Percentiles rank a stretch among this genome's conserved stretches.
Conservation (phyloP, 1,140 invertebrate species). For the Catajapyx aquilonaris region DNA sequence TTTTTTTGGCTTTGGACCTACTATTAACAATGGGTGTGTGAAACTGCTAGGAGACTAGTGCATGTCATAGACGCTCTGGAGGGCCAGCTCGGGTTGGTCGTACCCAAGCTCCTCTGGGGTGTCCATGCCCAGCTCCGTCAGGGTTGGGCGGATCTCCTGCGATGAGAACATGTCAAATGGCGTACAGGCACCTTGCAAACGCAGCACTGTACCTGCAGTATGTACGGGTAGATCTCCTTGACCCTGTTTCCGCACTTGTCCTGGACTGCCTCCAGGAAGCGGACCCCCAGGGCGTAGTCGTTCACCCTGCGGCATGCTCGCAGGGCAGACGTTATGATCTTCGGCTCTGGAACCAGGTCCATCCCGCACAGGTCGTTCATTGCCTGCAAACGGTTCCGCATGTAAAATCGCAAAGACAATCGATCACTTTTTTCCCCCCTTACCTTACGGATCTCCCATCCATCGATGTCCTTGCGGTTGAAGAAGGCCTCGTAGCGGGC, state of each 20-base stretch:
- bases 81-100: constrained; percentile 86
- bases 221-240: constrained; percentile 71
- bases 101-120: constrained; percentile 92
- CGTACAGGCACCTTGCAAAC: no score
- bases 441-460: constrained; percentile 80
- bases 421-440: constrained; percentile 11
- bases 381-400: constrained; percentile 17
- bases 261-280: constrained; percentile 81
- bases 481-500: constrained; percentile 65
- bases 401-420: neutral
- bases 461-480: constrained; percentile 74
- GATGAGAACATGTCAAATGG: no score
- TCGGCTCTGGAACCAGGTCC: constrained; percentile 90
- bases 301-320: constrained; percentile 82
- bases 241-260: constrained; percentile 66
- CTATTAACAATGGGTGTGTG: no score
- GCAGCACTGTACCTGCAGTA: constrained; percentile 44
- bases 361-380: constrained; percentile 45
- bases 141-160: constrained; percentile 78
- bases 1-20: no score
- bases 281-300: constrained; percentile 75
- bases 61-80: constrained; percentile 49
- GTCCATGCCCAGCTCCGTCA: constrained; percentile 79
- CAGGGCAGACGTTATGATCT: constrained; percentile 74
- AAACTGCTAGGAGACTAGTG: no score